Evolutionary conservation across 2,113 vertebrate genomes (phyloP).

Genomic region (Peromyscus leucopus): DNA sequence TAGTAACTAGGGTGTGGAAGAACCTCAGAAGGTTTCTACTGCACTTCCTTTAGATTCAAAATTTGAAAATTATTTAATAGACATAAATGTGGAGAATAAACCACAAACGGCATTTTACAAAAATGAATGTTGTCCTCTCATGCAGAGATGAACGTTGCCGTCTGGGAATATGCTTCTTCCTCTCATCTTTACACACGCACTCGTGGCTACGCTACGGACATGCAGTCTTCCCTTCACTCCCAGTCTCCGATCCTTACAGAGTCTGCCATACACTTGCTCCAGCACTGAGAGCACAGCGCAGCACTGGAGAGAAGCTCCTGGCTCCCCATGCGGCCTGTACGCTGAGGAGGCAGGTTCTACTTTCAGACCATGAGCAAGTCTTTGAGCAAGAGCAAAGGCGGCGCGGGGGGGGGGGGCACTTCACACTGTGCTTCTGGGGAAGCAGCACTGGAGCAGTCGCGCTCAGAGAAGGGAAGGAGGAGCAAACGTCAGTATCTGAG

Average conservation of each 20-base stretch:
- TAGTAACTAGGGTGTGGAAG: background rate
- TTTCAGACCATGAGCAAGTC: background rate
- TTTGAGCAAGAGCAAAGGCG: background rate
- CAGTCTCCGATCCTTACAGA: background rate
- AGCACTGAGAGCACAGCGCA: background rate
- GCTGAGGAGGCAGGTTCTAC: background rate
- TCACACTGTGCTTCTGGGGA: conserved; percentile 23
- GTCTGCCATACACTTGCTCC: background rate
- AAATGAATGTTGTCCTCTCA: conserved; percentile 16
- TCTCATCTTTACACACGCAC: background rate
- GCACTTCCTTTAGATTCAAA: conserved; percentile 39
- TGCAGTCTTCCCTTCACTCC: background rate
- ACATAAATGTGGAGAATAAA: background rate
- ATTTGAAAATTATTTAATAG: background rate
- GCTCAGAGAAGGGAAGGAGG: background rate
- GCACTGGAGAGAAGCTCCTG: background rate
- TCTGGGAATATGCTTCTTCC: background rate
- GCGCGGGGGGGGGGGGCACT: background rate
- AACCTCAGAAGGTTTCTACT: background rate
- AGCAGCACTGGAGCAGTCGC: background rate
- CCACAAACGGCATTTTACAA: background rate
- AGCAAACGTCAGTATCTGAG: background rate
- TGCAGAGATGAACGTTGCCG: background rate
- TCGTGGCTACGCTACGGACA: background rate
- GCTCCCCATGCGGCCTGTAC: background rate